Conservation (phyloP, 2,113 vertebrate species). For the Dicaeum eximium region DNA sequence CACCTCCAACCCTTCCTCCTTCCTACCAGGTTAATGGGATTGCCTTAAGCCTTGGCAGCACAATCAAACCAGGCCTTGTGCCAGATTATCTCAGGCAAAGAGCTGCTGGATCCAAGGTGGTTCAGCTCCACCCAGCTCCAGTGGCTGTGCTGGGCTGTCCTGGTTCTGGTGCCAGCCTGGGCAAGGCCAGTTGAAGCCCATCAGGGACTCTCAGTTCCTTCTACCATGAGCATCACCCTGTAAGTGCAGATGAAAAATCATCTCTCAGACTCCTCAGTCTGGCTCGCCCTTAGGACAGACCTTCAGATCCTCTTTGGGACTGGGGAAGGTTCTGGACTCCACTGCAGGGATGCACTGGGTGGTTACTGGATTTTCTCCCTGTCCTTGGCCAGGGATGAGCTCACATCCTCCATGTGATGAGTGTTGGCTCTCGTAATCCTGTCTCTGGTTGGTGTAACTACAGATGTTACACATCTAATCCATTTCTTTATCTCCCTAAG, state of each 20-base stretch:
- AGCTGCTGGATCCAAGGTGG: not conserved
- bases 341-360: accelerated
- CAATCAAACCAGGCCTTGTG: not conserved
- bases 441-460: not conserved
- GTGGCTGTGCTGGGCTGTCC: not conserved
- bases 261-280: not conserved
- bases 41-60: not conserved
- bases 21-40: not conserved
- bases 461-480: not conserved
- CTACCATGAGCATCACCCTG: not conserved
- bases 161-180: not conserved
- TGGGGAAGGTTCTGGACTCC: not conserved
- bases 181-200: not conserved
- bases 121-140: not conserved
- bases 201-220: not conserved
- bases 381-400: not conserved
- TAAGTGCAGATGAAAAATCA: not conserved
- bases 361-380: not conserved
- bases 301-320: not conserved
- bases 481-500: conserved; percentile 34
- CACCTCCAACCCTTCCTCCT: not conserved
- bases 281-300: not conserved
- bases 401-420: not conserved
- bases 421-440: not conserved
- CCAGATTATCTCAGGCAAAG: not conserved